Percentiles rank a stretch among this genome's conserved stretches.
These are phyloP conservation scores for Harlomillsia oculata DNA, from an alignment of 1,140 invertebrate genomes.

Conservation along the genomic window DNA sequence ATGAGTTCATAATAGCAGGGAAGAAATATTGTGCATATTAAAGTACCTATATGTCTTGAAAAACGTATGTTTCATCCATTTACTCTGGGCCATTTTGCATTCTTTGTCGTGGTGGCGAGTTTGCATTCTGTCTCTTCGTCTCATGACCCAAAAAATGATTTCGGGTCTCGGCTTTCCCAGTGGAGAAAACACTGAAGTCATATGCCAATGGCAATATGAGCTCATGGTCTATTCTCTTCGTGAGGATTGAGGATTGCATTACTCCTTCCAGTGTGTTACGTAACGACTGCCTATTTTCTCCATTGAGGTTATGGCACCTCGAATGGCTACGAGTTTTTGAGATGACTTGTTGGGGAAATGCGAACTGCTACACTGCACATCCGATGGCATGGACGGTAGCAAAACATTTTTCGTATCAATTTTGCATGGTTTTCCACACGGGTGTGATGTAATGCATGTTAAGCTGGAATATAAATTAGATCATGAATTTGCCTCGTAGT, in stretches of 20 bases:
- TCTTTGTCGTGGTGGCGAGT: no score
- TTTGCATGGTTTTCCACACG: background rate
- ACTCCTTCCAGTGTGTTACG: constrained; percentile 6
- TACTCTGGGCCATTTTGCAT: no score
- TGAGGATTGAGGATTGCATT: background rate
- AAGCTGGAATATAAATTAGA: constrained; percentile 17
- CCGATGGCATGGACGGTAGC: background rate
- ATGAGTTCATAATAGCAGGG: no score
- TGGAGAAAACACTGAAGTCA: no score
- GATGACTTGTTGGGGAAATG: constrained; percentile 2
- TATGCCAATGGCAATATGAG: no score
- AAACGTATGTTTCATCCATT: no score
- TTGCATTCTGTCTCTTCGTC: no score
- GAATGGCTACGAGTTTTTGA: background rate
- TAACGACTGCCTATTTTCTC: constrained; percentile 1
- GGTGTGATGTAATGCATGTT: constrained; percentile 7
- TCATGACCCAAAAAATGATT: no score
- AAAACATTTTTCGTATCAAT: constrained; percentile 12
- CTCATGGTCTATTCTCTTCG: no score
- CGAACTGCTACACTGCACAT: background rate
- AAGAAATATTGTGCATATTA: no score
- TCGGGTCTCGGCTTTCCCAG: no score
- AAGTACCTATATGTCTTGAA: no score
- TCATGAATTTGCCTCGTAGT: constrained; percentile 15
- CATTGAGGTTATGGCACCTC: background rate